Base-by-base conservation (phyloP, 2,797 vertebrate species). In the Tympanoctomys barrerae region DNA sequence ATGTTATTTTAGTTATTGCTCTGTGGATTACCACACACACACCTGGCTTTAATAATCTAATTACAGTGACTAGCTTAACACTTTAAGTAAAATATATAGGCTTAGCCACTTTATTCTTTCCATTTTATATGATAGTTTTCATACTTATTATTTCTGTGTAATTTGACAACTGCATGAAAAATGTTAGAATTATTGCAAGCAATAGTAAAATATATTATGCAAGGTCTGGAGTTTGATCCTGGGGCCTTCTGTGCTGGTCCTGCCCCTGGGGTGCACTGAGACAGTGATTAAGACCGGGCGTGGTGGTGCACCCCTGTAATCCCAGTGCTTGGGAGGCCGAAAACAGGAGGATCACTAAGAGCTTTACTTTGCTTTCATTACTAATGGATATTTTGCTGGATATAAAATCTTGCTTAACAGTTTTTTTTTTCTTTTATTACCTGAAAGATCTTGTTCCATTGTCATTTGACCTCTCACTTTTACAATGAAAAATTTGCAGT, bases 1-100 rank as follows among this genome's bases (percentile, higher is more conserved):
- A 19, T 73, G 68, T 54, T 54, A 87, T 73, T 94, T 91, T 62
- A 87, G 52, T 77, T 71, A 36, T 54, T 52, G n/a, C 24, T 90
- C 11, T 62, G 28, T 54, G 26, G n/a, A 11, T 93, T 95, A 39
- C 28, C 26, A 11, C 14, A 31, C 26, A 46, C 13, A 49, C 42
- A n/a, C 0, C 13, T 66, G 36, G 24, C 22, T 84, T 52, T 71
- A 39, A 31, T 52, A 36, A 66, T 87, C 57, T 75, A 82, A 52
- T 54, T 87, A 33, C 4, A 84, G 28, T 78, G 22, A 89, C 82
- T 64, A 64, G 61, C 54, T 42, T 71, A 73, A 31, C 49, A 61
- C 16, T 86, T 86, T 49, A 79, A 22, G 61, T 66, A 85, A 93
- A 80, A 66, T 49, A 81, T 59, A 19, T 8, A 77, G 87, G 4